Conservation (phyloP, 2,113 vertebrate species). For the Ramphastos sulfuratus region DNA sequence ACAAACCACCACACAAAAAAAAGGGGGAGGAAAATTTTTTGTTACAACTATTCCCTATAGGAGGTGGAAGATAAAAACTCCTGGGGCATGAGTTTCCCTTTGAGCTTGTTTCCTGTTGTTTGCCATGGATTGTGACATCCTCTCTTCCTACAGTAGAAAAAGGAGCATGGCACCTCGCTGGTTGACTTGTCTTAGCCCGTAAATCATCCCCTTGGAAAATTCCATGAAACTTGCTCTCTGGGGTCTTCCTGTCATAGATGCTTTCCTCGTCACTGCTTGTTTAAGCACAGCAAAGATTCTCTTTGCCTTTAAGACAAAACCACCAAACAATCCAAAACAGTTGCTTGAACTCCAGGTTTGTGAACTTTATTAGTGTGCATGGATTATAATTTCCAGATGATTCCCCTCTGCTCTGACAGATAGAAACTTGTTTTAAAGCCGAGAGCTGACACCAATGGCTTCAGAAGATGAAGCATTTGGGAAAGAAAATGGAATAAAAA, state of each 20-base stretch:
- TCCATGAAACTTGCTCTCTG: background rate
- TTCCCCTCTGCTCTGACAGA: background rate
- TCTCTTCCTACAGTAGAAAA: background rate
- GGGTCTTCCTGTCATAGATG: background rate
- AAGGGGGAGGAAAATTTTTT: background rate
- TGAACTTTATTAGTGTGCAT: background rate
- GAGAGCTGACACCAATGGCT: background rate
- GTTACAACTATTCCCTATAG: background rate
- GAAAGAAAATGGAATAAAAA: background rate
- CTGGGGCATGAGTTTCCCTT: background rate
- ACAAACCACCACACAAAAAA: too few relatives aligned
- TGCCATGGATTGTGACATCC: fast-evolving
- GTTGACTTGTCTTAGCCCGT: background rate
- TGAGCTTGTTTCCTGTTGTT: background rate
- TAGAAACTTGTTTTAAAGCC: background rate
- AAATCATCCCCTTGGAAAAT: background rate
- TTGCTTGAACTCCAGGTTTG: background rate
- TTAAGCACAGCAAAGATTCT: background rate
- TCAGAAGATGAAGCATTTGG: background rate
- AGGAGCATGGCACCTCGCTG: background rate
- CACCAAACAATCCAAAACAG: background rate
- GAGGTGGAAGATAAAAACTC: background rate
- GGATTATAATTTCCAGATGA: background rate
- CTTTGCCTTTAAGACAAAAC: background rate
- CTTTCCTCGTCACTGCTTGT: background rate